phyloP scores from a whole-genome alignment of 2,888 invertebrate species.

The Aproaerema taeniolella region DNA sequence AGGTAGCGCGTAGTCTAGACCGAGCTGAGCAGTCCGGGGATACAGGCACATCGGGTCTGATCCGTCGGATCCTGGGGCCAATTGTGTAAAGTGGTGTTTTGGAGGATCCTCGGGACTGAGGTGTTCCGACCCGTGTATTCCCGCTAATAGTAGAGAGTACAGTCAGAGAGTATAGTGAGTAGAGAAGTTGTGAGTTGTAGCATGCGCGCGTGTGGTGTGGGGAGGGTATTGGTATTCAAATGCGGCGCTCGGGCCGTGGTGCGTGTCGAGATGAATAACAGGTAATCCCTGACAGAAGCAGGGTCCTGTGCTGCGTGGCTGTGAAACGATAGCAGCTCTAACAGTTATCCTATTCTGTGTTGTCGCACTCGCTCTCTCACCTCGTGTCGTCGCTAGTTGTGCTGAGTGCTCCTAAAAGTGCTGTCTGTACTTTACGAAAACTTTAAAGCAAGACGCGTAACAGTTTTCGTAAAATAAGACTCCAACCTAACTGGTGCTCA shows the following conservation, averaged over 20 bases:
- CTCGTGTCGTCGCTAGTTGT: conserved; percentile 72
- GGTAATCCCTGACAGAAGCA: conserved; percentile 28
- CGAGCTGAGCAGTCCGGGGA: conserved; percentile 66
- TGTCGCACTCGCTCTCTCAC: conserved; percentile 75
- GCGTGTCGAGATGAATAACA: conserved; percentile 49
- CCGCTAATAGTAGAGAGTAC: conserved; percentile 63
- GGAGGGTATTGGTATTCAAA: conserved; percentile 85
- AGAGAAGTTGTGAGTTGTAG: conserved; percentile 71
- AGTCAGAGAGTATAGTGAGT: conserved; percentile 70
- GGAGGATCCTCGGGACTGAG: conserved; percentile 59
- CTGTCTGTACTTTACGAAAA: conserved; percentile 51
- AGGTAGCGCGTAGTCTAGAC: conserved; percentile 70
- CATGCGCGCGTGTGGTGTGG: conserved; percentile 76
- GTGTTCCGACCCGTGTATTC: conserved; percentile 61
- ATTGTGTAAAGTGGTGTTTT: conserved; percentile 40
- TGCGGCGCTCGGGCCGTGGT: conserved; percentile 77
- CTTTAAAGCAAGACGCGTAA: conserved; percentile 8
- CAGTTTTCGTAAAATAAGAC: conserved; percentile 46
- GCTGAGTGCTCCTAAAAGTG: conserved; percentile 74
- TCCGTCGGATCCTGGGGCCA: conserved; percentile 60
- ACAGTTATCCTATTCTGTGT: conserved; percentile 27
- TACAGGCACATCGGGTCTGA: conserved; percentile 59
- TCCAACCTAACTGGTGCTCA: conserved; percentile 71
- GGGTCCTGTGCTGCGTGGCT: conserved; percentile 5
- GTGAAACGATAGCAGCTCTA: conserved; percentile 18